Conservation (phyloP, 2,797 vertebrate species). For the Limosa lapponica region DNA sequence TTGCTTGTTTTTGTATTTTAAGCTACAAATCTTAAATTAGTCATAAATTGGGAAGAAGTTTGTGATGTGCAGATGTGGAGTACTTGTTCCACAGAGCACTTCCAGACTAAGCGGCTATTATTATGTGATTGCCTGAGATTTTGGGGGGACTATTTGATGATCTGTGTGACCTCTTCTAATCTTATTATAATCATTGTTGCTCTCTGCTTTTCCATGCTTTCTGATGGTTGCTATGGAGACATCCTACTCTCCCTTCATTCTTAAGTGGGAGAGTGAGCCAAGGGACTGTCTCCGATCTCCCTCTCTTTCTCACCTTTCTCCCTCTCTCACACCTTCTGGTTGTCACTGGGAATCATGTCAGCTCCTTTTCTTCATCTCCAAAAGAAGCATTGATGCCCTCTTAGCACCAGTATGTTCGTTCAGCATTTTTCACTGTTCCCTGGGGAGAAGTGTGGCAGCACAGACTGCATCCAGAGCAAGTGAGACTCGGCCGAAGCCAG, state of each 20-base stretch:
- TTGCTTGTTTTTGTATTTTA: background rate
- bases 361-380: conserved; percentile 32
- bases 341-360: conserved; percentile 28
- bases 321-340: conserved; percentile 32
- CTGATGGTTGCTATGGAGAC: conserved; percentile 57
- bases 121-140: conserved; percentile 2
- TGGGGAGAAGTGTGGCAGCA: background rate
- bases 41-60: background rate
- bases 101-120: background rate
- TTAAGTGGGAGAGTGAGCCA: conserved; percentile 12
- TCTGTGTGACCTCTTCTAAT: conserved; percentile 62
- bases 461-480: background rate
- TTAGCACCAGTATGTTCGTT: background rate
- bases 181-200: conserved; percentile 54
- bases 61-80: background rate
- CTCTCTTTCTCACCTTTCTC: conserved; percentile 31
- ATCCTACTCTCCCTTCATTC: conserved; percentile 34
- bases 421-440: background rate
- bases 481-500: background rate
- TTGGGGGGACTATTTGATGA: conserved; percentile 32
- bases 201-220: conserved; percentile 36
- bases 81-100: background rate
- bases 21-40: background rate
- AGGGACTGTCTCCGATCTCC: background rate
- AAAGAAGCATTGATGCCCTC: conserved; percentile 20